Evolutionary conservation across 2,113 vertebrate species (phyloP), one percentile per base, ranked within the genome.

Genomic region (Tenrec ecaudatus): DNA sequence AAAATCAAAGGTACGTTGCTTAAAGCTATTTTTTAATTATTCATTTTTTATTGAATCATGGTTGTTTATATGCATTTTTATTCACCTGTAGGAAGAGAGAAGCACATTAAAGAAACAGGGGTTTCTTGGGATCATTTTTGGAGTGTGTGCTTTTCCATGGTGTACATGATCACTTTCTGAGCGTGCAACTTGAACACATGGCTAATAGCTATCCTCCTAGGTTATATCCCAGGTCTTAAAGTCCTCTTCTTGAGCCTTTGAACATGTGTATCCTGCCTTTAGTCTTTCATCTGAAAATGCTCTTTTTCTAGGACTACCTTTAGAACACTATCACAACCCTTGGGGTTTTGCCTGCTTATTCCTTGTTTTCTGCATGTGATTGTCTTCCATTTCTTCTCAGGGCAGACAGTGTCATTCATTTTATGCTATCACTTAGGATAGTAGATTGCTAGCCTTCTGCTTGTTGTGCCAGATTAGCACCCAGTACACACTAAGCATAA

Each of bases 1-100:
- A 98, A 98, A 98, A 98, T 98, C 98, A 99, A 98, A 98, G 98
- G 98, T 98, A 98, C 97, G 98, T 97, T 97, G 93, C 95, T 97
- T 96, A 96, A 95, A 96, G 95, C 92, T 97, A 71, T 77, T 97
- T 94, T 53, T 53, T 53, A 53, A 62, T 92, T 96, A 83, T 6
- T 86, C 78, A 27, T 68, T 81, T 66, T 81, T 33, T 94, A 77
- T 95, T 75, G 82, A 80, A 91, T 5, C 19, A 82, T 86, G 94
- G 64, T 91, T 96, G 89, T 93, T 96, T 90, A 69, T 92, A 40
- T 94, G 76, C 58, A 85, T 94, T 95, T 95, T 88, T 88, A 86
- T 94, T 93, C 43, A 62, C 38, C 60, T 92, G 82, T 64, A 92
- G 94, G 36, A 83, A 84, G 88, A 71, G 88, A 84, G 88, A 90